A percentile compares a stretch with the other conserved stretches of the same genome.
These are phyloP conservation scores for Augochlorella aurata DNA, from an alignment of 2,888 invertebrate genomes.

Conservation along the genomic window DNA sequence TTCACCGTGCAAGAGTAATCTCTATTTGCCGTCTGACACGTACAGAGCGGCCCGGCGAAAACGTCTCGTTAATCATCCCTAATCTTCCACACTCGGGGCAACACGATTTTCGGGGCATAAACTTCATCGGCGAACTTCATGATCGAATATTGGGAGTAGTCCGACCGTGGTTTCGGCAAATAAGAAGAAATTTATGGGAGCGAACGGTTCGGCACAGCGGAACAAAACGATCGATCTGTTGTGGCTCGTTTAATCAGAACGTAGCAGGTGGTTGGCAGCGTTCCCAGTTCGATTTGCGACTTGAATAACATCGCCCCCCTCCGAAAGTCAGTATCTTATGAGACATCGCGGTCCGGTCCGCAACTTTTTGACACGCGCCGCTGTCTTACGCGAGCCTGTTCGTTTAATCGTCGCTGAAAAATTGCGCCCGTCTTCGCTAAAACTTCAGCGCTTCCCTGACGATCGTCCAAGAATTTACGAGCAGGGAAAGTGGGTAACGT, in stretches of 20 bases:
- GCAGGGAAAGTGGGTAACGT: too few species aligned
- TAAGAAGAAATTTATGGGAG: conserved; percentile 48
- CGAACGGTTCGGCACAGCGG: conserved; percentile 22
- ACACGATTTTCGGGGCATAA: conserved; percentile 13
- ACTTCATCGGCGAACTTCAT: conserved; percentile 25
- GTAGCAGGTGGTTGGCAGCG: conserved; percentile 61
- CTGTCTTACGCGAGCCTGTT: too few species aligned
- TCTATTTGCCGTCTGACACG: conserved; percentile 3
- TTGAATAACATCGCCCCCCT: conserved; percentile 7
- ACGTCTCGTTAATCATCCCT: background rate
- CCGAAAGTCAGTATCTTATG: conserved; percentile 17
- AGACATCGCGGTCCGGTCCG: conserved; percentile 24
- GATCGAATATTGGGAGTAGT: conserved; percentile 25
- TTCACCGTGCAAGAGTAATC: background rate
- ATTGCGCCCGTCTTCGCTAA: too few species aligned
- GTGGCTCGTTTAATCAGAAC: conserved; percentile 56
- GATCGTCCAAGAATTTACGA: too few species aligned
- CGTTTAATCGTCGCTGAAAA: too few species aligned
- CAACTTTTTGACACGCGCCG: conserved; percentile 12
- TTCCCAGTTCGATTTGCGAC: conserved; percentile 38
- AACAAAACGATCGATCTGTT: conserved; percentile 58
- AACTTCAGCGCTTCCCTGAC: too few species aligned
- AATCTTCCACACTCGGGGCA: background rate
- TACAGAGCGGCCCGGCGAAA: background rate
- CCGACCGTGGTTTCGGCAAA: conserved; percentile 21